Conservation (phyloP, 2,888 invertebrate genomes). For the Clostera curtula region DNA sequence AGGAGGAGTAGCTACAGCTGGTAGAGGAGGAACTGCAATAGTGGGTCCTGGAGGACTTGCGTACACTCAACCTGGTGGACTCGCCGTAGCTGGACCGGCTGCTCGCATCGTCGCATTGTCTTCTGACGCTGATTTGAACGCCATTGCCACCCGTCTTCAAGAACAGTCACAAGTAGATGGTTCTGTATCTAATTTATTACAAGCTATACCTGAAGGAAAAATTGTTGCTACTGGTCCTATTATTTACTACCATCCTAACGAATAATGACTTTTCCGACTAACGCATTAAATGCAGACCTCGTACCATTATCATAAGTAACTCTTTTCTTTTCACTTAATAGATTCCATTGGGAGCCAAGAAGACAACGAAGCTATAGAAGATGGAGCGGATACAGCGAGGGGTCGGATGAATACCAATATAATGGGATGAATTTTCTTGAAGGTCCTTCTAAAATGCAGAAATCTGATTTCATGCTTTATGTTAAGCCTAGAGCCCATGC, state of each 20-base stretch:
- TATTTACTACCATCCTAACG: slow-evolving; percentile 77
- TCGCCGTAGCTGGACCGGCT: slow-evolving; percentile 85
- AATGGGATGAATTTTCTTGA: slow-evolving; percentile 43
- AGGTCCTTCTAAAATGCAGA: slow-evolving; percentile 25
- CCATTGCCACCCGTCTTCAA: slow-evolving; percentile 62
- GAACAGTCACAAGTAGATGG: slow-evolving; percentile 43
- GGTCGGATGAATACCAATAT: slow-evolving; percentile 42
- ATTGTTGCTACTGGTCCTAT: slow-evolving; percentile 84
- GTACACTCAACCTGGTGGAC: slow-evolving; percentile 82
- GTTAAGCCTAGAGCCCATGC: slow-evolving; percentile 81
- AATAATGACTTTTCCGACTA: slow-evolving; percentile 34
- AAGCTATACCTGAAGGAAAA: slow-evolving; percentile 78
- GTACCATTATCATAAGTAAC: slow-evolving; percentile 20
- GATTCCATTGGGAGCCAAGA: slow-evolving; percentile 38
- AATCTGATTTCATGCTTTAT: slow-evolving; percentile 37
- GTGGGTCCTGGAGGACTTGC: slow-evolving; percentile 87
- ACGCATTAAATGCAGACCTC: slow-evolving; percentile 17
- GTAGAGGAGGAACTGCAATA: slow-evolving; percentile 85
- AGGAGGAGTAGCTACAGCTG: slow-evolving; percentile 87
- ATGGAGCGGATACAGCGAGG: slow-evolving; percentile 22
- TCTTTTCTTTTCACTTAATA: slow-evolving; percentile 50
- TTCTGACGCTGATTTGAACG: slow-evolving; percentile 74
- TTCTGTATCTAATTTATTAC: slow-evolving; percentile 50
- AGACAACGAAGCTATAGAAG: slow-evolving; percentile 29
- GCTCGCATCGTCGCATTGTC: slow-evolving; percentile 81